Evolutionary conservation across 2,797 vertebrate genomes (phyloP), one percentile per base, ranked within the genome.

Genomic region (Apogon talboti): DNA sequence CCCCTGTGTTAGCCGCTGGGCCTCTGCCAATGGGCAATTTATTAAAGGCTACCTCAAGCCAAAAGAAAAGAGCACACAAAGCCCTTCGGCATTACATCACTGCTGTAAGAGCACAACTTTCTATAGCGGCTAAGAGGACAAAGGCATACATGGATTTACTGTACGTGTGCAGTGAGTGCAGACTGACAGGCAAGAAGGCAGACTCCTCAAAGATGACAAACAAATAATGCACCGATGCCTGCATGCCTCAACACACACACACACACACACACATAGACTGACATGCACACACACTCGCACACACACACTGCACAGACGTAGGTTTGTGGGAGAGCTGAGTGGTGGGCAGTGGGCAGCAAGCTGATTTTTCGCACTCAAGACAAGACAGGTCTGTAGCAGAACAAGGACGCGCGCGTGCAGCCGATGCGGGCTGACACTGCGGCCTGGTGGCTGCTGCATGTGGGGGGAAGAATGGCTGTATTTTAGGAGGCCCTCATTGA

Each of bases 401-500:
- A 91, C 88, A 90, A 91, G 88, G 87, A 82, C 71, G 57, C 1
- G 66, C 87, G 86, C 87, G 82, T 92, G 90, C 89, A 88, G 89
- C 82, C 67, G 81, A 82, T 82, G 85, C 80, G 62, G 68, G 71
- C 81, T 64, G 87, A 89, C 83, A 83, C 87, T 85, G 68, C 44
- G 73, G 88, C 83, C 84, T 82, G 89, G 79, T 83, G 83, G 86
- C 84, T 73, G 82, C 83, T 86, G 88, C 86, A 84, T 83, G 86
- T 66, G 81, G 66, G 79, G 84, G 63, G 75, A 81, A 84, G 77
- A 83, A 92, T 84, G 91, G 87, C 66, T 8, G 83, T 84, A 89
- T 92, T 92, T 91, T 87, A 83, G 79, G 76, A 81, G 82, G 73
- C 60, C 84, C 90, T 92, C 90, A 92, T 92, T 92, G 89, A 91